A percentile compares a stretch with the other conserved stretches of the same genome.
Conservation (phyloP, 1,140 invertebrate genomes). For the Thereuonema tuberculata region DNA sequence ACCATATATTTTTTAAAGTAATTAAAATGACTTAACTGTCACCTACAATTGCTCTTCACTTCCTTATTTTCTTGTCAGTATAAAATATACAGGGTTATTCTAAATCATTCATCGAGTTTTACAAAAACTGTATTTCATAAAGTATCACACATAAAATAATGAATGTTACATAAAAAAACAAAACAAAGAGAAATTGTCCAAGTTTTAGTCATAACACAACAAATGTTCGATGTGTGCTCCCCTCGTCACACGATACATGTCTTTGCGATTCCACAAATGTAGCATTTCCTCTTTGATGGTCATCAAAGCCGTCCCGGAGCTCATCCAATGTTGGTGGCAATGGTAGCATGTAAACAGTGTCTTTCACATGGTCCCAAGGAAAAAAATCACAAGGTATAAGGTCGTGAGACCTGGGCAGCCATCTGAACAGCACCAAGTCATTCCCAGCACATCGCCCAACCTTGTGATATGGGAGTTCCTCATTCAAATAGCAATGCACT, state of each 20-base stretch:
- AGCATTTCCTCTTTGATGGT: background rate
- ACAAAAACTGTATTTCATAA: background rate
- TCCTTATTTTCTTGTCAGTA: no score
- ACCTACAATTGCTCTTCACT: no score
- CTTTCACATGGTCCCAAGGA: background rate
- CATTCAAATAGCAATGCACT: background rate
- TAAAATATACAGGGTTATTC: conserved; percentile 2
- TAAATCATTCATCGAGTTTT: conserved; percentile 5
- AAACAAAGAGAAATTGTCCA: background rate
- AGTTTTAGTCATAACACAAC: background rate
- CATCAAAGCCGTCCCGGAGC: background rate
- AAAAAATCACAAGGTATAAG: background rate
- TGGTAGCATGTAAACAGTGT: background rate
- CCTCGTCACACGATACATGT: background rate
- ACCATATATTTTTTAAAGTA: no score
- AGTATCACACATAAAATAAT: background rate
- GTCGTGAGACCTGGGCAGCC: background rate
- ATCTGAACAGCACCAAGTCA: background rate
- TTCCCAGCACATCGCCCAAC: background rate
- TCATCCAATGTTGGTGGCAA: background rate
- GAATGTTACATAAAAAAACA: background rate
- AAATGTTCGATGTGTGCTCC: background rate
- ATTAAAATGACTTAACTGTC: no score
- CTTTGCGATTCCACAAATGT: background rate
- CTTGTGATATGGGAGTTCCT: background rate